Base-by-base conservation (phyloP, 2,113 vertebrate genomes). In the Leptodactylus fuscus region DNA sequence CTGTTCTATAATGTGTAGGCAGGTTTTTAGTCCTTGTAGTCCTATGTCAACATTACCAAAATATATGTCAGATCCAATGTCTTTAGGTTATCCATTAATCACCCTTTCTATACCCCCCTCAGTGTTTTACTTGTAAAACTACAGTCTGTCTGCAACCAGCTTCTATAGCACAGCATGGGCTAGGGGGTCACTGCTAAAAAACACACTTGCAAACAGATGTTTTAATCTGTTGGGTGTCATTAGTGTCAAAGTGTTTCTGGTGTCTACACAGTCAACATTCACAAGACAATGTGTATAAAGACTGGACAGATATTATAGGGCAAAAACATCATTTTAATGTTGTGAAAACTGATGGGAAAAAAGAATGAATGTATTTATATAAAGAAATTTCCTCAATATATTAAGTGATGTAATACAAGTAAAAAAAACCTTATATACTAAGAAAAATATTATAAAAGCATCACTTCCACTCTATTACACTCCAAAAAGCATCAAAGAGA, bases 131-230 rank as follows among this genome's bases (percentile, higher is more conserved):
- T 80, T 87, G 91, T 88, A 11, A 13, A 62, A 10, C 90, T 90
- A 91, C 93, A 91, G 87, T 91, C 91, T 88, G 88, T 92, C 51
- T 80, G 12, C 16, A 80, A 62, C 60, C 32, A 53, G n/a, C 34
- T 80, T 62, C 20, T 62, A 81, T 27, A 24, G 55, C 78, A 62
- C 78, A 81, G 55, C 78, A 81, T 65, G 55, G 36, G 24, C 24
- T 67, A 62, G 78, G 27, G 51, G 78, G 51, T 22, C 78, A 81
- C 53, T 27, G 53, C 16, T 36, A 46, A 8, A 44, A 81, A 81
- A 36, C 53, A 22, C 78, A 27, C 53, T 62, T 44, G 8, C 36
- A 81, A 32, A 81, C 78, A 81, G 78, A 38, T 81, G 78, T 55
- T 58, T 22, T 24, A 58, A 62, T 41, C 78, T 46, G 27, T 24